Conservation (phyloP, 2,797 vertebrate genomes). For the Amblyraja radiata region DNA sequence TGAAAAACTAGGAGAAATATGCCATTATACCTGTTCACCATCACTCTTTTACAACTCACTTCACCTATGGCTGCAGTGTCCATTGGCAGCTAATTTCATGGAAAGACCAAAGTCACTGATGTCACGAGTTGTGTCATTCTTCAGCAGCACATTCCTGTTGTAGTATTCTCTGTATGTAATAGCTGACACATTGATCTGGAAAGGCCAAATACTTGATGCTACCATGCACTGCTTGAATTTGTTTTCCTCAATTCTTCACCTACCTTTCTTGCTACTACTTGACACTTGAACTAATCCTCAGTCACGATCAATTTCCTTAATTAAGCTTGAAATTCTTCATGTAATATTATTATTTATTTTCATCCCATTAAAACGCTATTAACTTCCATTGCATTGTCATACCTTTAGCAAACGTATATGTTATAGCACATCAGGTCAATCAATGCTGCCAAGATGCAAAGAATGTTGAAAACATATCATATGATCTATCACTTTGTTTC, state of each 20-base stretch:
- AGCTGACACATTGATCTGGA: conserved; percentile 86
- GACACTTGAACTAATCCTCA: background rate
- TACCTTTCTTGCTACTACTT: conserved; percentile 29
- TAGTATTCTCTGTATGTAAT: conserved; percentile 93
- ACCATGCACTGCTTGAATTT: background rate
- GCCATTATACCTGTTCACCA: background rate
- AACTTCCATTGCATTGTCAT: too few species aligned
- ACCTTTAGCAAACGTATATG: too few species aligned
- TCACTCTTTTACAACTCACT: conserved; percentile 56
- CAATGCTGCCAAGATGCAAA: too few species aligned
- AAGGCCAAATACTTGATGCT: conserved; percentile 43
- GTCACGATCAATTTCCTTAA: background rate
- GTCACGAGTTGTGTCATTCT: conserved; percentile 78
- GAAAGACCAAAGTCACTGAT: conserved; percentile 95
- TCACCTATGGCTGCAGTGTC: conserved; percentile 94
- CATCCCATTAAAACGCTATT: too few species aligned
- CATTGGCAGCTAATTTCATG: conserved; percentile 88
- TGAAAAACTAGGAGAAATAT: background rate
- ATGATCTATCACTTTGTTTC: too few species aligned
- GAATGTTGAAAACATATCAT: too few species aligned
- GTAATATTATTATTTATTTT: background rate
- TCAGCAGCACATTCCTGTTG: conserved; percentile 90
- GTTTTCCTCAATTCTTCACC: background rate
- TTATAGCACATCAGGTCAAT: too few species aligned
- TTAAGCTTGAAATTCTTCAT: conserved; percentile 3